These are phyloP conservation scores for Hycleus phaleratus DNA, from an alignment of 1,140 invertebrate genomes.

Conservation along the genomic window DNA sequence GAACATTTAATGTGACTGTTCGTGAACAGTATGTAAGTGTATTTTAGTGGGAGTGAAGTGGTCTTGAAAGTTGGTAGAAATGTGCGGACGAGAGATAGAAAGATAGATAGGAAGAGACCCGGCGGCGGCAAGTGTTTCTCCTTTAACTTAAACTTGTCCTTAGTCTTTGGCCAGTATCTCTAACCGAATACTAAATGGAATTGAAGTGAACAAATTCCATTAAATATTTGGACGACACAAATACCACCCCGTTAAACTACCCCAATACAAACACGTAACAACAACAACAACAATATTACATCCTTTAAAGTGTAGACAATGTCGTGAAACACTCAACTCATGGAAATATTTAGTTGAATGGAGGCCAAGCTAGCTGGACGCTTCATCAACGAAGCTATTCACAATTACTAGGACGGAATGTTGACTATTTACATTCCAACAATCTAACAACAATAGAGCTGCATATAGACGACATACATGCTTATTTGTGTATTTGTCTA, in stretches of 20 bases:
- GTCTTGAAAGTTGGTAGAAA: too few relatives aligned
- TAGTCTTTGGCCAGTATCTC: slow-evolving; percentile 6
- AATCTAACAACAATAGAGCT: too few relatives aligned
- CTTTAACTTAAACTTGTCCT: slow-evolving; percentile 19
- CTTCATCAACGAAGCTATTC: slow-evolving; percentile 37
- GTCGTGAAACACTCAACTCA: slow-evolving; percentile 7
- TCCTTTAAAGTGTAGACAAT: not conserved
- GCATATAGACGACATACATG: too few relatives aligned
- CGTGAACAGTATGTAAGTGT: slow-evolving; percentile 16
- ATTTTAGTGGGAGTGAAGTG: slow-evolving; percentile 13
- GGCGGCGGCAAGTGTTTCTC: slow-evolving; percentile 17
- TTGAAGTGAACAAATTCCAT: slow-evolving; percentile 2
- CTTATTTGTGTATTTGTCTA: too few relatives aligned
- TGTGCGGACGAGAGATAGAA: not conserved
- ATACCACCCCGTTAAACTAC: too few relatives aligned
- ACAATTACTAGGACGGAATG: slow-evolving; percentile 35
- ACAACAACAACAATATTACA: too few relatives aligned
- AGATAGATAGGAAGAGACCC: slow-evolving; percentile 16
- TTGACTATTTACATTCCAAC: slow-evolving; percentile 35
- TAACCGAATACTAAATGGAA: slow-evolving; percentile 11
- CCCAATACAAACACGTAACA: too few relatives aligned
- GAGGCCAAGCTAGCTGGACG: slow-evolving; percentile 28
- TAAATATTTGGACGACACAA: not conserved
- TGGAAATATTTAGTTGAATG: slow-evolving; percentile 19
- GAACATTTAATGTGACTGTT: slow-evolving; percentile 24